Evolutionary conservation across 2,797 vertebrate species (phyloP), one percentile per base, ranked within the genome.

Genomic region (Champsocephalus gunnari): DNA sequence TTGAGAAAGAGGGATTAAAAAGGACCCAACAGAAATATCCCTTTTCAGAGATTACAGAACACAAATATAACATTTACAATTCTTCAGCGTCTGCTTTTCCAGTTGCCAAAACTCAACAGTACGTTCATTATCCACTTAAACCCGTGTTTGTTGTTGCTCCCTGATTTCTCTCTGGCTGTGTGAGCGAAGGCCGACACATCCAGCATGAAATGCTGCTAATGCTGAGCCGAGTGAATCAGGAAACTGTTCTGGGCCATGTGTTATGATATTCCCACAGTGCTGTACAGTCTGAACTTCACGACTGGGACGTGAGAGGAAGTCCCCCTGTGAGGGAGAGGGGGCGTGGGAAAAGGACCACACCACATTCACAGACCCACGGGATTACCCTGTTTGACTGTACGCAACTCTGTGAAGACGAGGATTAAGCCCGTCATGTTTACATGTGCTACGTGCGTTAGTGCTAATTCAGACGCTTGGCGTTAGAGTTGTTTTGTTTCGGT

Each of bases 331-430:
- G 66, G 60, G 64, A 82, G 55, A 70, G 78, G 81, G 86, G 87
- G 82, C 89, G 84, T 92, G 92, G 88, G 91, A 92, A 92, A 82
- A 74, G 68, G 21, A 51, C 72, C 58, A 11, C 47, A 9, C 12
- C 55, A 2, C 61, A 58, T 80, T 88, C 85, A 89, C 88, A 89
- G 73, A 83, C 41, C 10, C 2, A 14, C 66, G 28, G 55, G 73
- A 80, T 82, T 75, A 74, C 51, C 12, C 28, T n/a, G 57, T 83
- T 86, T 81, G 61, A 43, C 45, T 72, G 11, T 34, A 67, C 47
- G 45, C 65, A 69, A 3, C 55, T 71, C 59, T 38, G n/a, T 38
- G 57, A 34, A 53, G 28, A 41, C n/a, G 28, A 66, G 64, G 79
- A 47, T 41, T n/a, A 54, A 43, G 28, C 19, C 47, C 14, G 3